These are phyloP conservation scores for Zaprionus camerounensis DNA, from an alignment of 1,140 invertebrate genomes.

Conservation along the genomic window DNA sequence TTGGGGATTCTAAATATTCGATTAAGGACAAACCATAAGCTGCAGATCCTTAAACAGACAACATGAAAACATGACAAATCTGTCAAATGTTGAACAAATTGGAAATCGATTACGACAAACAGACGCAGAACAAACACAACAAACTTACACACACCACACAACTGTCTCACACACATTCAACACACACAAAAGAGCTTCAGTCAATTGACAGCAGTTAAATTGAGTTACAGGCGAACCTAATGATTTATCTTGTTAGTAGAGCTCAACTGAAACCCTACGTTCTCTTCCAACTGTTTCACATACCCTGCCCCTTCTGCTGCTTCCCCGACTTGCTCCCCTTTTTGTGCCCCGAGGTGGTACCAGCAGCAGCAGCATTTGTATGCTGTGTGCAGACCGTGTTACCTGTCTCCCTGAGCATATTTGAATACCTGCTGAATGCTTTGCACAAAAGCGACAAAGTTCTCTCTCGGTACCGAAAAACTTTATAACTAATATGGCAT, in stretches of 20 bases:
- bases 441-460: conserved; percentile 40
- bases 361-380: conserved; percentile 30
- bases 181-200: conserved; percentile 9
- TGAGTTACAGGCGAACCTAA: conserved; percentile 44
- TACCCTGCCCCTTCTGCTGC: background rate
- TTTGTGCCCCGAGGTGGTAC: background rate
- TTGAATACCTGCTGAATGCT: conserved; percentile 45
- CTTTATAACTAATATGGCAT: conserved; percentile 51
- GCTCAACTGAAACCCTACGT: background rate
- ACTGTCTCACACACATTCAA: conserved; percentile 9
- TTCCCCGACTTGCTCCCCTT: background rate
- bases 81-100: conserved; percentile 47
- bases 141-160: background rate
- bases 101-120: conserved; percentile 44
- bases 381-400: background rate
- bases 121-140: conserved; percentile 6
- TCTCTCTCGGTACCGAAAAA: conserved; percentile 19
- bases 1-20: conserved; percentile 10
- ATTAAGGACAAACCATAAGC: conserved; percentile 23
- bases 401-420: conserved; percentile 21
- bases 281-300: background rate
- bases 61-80: conserved; percentile 42
- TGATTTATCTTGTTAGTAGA: conserved; percentile 54
- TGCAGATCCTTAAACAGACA: conserved; percentile 14
- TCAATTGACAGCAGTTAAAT: conserved; percentile 53